Conservation (phyloP, 1,140 invertebrate species). For the Brachionus angularis region DNA sequence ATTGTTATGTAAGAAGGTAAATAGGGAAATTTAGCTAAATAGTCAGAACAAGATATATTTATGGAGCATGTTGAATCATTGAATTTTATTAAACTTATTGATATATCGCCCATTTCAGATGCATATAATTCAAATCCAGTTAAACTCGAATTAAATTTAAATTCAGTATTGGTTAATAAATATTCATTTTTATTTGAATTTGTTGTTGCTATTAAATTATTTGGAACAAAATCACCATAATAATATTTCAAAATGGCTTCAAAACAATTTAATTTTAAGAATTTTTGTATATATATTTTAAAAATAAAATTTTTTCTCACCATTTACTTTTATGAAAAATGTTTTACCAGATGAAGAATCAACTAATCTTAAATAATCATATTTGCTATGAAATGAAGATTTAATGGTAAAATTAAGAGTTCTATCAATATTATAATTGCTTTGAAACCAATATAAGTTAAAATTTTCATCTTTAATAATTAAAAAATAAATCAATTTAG, state of each 20-base stretch:
- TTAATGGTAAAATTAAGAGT: too few relatives aligned
- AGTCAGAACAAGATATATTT: background rate
- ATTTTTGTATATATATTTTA: too few relatives aligned
- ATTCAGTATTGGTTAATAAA: slow-evolving; percentile 10
- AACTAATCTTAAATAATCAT: too few relatives aligned
- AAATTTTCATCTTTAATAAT: too few relatives aligned
- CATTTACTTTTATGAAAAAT: too few relatives aligned
- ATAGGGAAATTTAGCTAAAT: background rate
- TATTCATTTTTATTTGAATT: background rate
- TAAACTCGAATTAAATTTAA: background rate
- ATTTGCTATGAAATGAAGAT: too few relatives aligned
- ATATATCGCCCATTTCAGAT: background rate
- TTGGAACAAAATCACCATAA: background rate
- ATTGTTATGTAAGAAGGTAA: background rate
- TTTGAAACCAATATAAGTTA: too few relatives aligned
- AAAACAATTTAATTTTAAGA: too few relatives aligned
- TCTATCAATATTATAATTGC: too few relatives aligned
- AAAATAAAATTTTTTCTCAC: too few relatives aligned
- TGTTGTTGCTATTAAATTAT: background rate
- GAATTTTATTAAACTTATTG: background rate
- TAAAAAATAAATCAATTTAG: too few relatives aligned
- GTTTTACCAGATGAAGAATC: too few relatives aligned
- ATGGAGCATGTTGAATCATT: background rate
- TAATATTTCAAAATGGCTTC: background rate
- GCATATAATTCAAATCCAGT: slow-evolving; percentile 1